These are phyloP conservation scores for Petrophora chlorosata DNA, from an alignment of 2,888 invertebrate genomes.

Conservation along the genomic window DNA sequence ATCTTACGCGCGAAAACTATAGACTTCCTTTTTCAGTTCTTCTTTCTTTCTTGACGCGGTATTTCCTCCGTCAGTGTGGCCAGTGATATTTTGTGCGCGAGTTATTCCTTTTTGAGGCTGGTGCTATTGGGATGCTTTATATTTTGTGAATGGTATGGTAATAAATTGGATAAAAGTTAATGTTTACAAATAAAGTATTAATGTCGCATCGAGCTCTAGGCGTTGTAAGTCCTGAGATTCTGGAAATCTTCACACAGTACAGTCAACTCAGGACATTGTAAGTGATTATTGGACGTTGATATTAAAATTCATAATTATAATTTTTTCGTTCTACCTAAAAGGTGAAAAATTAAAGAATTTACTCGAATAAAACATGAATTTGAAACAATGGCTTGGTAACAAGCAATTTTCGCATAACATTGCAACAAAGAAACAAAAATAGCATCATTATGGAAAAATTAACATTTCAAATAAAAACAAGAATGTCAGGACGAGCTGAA, in stretches of 20 bases:
- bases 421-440: conserved; percentile 20
- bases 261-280: too few relatives aligned
- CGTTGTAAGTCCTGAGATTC: too few relatives aligned
- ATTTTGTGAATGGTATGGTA: conserved; percentile 40
- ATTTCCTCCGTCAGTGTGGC: conserved; percentile 30
- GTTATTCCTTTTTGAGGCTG: conserved; percentile 51
- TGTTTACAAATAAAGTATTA: too few relatives aligned
- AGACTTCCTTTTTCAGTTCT: conserved; percentile 10
- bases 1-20: conserved; percentile 37
- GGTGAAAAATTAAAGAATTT: neutral
- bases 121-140: conserved; percentile 40
- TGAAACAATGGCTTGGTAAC: neutral
- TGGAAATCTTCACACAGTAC: too few relatives aligned
- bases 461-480: conserved; percentile 23
- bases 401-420: neutral
- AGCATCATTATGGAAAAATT: conserved; percentile 20
- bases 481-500: conserved; percentile 27
- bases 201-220: too few relatives aligned
- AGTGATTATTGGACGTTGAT: too few relatives aligned
- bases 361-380: conserved; percentile 2
- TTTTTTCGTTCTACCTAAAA: too few relatives aligned
- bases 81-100: conserved; percentile 41
- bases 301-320: too few relatives aligned
- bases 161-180: neutral
- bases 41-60: neutral